Percentiles rank a stretch among this genome's conserved stretches.
These are phyloP conservation scores for Diorhabda sublineata DNA, from an alignment of 1,140 invertebrate species.

Conservation along the genomic window DNA sequence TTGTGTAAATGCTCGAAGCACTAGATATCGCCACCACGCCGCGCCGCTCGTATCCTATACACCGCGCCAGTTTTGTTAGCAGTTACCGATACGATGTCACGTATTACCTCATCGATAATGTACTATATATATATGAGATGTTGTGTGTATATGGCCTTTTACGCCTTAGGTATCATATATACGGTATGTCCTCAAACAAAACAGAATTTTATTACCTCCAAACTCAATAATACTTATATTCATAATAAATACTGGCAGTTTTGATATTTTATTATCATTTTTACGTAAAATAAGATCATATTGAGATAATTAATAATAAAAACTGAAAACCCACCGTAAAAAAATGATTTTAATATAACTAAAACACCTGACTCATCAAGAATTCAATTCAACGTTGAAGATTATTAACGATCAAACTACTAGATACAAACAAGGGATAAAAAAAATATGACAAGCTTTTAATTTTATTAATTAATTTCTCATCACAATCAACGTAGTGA, in stretches of 20 bases:
- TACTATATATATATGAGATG: conserved; percentile 24
- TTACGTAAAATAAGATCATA: too few relatives aligned
- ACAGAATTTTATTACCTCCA: not conserved
- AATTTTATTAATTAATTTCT: conserved; percentile 5
- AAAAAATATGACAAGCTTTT: not conserved
- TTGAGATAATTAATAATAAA: too few relatives aligned
- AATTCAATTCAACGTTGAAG: too few relatives aligned
- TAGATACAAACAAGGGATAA: not conserved
- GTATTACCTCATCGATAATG: conserved; percentile 33
- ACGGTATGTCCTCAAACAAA: not conserved
- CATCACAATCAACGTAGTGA: not conserved
- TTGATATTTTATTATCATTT: too few relatives aligned
- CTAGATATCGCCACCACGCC: conserved; percentile 5
- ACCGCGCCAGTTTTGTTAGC: conserved; percentile 17
- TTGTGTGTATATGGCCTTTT: conserved; percentile 8
- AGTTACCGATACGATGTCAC: conserved; percentile 20
- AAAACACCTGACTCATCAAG: too few relatives aligned
- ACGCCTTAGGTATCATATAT: not conserved
- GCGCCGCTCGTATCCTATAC: not conserved
- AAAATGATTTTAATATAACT: too few relatives aligned
- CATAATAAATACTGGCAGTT: too few relatives aligned
- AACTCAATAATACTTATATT: too few relatives aligned
- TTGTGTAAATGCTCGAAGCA: conserved; percentile 21
- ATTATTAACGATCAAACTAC: too few relatives aligned
- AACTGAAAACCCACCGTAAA: too few relatives aligned